Evolutionary conservation across 2,888 invertebrate genomes (phyloP).

Genomic region (Actias luna): DNA sequence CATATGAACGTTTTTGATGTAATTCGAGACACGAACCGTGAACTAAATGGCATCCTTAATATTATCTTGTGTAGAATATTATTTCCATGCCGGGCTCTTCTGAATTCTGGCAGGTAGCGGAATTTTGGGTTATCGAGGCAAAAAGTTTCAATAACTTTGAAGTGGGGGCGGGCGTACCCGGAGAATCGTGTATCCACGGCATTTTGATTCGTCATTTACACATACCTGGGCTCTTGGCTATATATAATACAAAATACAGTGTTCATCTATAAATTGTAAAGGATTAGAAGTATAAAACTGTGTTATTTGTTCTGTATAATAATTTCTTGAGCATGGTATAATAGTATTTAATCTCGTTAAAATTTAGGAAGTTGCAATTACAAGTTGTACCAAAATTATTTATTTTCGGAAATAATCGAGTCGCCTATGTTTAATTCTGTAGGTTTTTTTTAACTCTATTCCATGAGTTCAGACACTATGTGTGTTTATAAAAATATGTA

Average conservation of each 20-base stretch:
- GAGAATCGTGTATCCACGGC: neutral
- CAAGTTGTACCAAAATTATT: neutral
- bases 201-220: constrained; percentile 9
- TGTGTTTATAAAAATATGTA: neutral
- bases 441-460: neutral
- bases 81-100: constrained; percentile 6
- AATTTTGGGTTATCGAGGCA: constrained; percentile 17
- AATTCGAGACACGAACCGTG: constrained; percentile 1
- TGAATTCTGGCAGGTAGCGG: constrained; percentile 16
- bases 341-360: no score
- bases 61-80: constrained; percentile 10
- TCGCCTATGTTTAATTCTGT: neutral
- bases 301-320: neutral
- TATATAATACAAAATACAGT: neutral
- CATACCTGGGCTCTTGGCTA: constrained; percentile 9
- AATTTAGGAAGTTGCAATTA: no score
- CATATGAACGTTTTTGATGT: neutral
- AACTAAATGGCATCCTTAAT: constrained; percentile 4
- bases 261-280: neutral
- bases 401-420: neutral
- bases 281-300: neutral
- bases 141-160: constrained; percentile 19
- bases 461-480: neutral
- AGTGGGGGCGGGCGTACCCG: constrained; percentile 12
- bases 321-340: neutral